phyloP scores from a whole-genome alignment of 53 echinoderm and acorn worm genomes.

The Apostichopus leukothele region DNA sequence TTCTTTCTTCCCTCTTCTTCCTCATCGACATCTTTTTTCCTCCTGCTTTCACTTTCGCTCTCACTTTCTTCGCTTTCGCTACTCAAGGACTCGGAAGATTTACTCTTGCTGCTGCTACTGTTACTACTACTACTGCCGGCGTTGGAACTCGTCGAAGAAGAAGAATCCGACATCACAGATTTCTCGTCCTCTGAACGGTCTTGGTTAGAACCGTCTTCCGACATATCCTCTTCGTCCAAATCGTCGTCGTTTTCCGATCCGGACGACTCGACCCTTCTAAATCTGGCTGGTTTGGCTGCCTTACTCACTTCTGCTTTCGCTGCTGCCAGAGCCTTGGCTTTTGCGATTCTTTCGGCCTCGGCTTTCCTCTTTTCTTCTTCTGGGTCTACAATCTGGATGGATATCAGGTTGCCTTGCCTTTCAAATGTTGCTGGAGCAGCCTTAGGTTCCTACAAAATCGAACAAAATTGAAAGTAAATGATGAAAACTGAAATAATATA shows the following conservation, averaged over 20 bases:
- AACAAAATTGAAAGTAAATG: background rate
- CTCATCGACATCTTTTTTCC: background rate
- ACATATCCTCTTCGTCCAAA: constrained; percentile 13
- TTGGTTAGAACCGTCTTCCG: background rate
- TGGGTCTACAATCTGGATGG: constrained; percentile 63
- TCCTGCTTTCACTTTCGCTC: background rate
- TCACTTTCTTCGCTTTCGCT: constrained; percentile 25
- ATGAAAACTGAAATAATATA: no score
- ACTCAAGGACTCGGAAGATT: background rate
- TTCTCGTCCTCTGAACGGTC: constrained; percentile 21
- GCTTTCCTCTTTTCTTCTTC: constrained; percentile 45
- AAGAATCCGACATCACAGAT: background rate
- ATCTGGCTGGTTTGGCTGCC: constrained; percentile 42
- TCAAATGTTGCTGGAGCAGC: constrained; percentile 50
- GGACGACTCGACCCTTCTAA: constrained; percentile 56
- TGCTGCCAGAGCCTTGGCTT: constrained; percentile 11
- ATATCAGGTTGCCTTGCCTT: constrained; percentile 65
- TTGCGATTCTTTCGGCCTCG: constrained; percentile 34
- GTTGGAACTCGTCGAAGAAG: constrained; percentile 23
- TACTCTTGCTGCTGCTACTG: constrained; percentile 26
- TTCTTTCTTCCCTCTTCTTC: background rate
- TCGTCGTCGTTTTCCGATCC: constrained; percentile 36
- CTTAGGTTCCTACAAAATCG: constrained; percentile 36
- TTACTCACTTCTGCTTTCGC: background rate
- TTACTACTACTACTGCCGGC: constrained; percentile 15